Evolutionary conservation across 2,113 vertebrate genomes (phyloP), one percentile per base, ranked within the genome.

Genomic region (Oreochromis aureus): DNA sequence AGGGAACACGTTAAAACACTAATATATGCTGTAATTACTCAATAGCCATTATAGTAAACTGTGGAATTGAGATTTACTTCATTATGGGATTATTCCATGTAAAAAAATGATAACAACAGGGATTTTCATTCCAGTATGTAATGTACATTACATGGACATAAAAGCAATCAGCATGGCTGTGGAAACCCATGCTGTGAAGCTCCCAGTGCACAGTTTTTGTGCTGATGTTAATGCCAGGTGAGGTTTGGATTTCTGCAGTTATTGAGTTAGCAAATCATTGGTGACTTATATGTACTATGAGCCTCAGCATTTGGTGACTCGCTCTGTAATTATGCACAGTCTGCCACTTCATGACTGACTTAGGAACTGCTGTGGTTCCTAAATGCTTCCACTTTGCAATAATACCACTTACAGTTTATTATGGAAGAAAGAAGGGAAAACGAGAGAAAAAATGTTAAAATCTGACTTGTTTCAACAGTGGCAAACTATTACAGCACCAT

Each of bases 341-440:
- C 66, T 41, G 3, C 19, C 19, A 22, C 34, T 39, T 69, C 34
- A 39, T 22, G 34, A 13, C 6, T 41, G 19, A 69, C 19, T 41
- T 58, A 19, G 0, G 30, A 61, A 3, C 58, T 46, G 41, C 22
- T 16, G 39, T 27, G 39, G 3, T 73, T 73, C 39, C 66, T 46
- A 27, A 46, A 10, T 10, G 13, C 13, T 24, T 73, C 41, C 16
- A 16, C 41, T 73, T 27, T 73, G 8, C 41, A 73, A 46, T 46
- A 18, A 73, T 46, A 73, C 13, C 69, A 46, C 41, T 73, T 46
- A 7, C 13, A 27, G 69, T 10, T 46, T 44, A 73, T 27, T 39
- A 0, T 46, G 39, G 3, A 73, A 27, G 41, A 27, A 44, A 13
- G 0, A 46, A 44, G 69, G 6, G 39, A 27, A 27, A 27, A 27